Conservation (phyloP, 2,113 vertebrate species). For the Monarcha castaneiventris region DNA sequence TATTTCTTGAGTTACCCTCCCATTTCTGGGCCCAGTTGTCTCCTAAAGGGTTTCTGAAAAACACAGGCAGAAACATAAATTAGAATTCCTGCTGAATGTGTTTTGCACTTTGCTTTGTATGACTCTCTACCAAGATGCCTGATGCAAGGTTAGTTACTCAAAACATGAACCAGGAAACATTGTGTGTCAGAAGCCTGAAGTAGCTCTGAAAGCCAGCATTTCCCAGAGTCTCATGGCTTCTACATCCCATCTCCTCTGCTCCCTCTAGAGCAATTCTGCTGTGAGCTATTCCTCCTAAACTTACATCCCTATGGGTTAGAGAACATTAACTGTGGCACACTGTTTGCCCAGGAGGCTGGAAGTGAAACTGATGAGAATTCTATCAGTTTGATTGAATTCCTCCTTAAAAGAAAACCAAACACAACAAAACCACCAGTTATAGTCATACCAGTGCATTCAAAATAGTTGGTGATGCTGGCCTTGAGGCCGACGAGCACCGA, state of each 20-base stretch:
- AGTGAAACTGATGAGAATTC: constrained; percentile 30
- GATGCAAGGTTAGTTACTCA: neutral
- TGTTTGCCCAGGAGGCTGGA: constrained; percentile 29
- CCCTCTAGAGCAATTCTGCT: constrained; percentile 46
- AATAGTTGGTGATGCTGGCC: neutral
- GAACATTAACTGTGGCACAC: constrained; percentile 41
- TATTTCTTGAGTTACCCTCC: neutral
- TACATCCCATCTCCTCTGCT: constrained; percentile 1
- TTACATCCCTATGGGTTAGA: constrained; percentile 10
- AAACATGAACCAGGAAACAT: neutral
- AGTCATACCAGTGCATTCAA: neutral
- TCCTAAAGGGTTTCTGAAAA: neutral
- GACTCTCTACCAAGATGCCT: neutral
- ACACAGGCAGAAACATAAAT: neutral
- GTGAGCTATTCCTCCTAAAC: constrained; percentile 31
- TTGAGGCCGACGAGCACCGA: neutral
- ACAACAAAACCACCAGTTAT: neutral
- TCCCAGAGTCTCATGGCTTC: neutral
- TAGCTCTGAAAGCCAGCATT: neutral
- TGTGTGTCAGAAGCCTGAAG: neutral
- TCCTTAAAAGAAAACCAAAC: neutral
- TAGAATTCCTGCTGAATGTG: neutral
- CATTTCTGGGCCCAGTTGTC: neutral
- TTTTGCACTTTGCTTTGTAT: neutral
- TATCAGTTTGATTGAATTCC: neutral